Percentiles rank a stretch among this genome's conserved stretches.
phyloP scores from a whole-genome alignment of 2,797 vertebrate species.

The Siniperca scherzeri region DNA sequence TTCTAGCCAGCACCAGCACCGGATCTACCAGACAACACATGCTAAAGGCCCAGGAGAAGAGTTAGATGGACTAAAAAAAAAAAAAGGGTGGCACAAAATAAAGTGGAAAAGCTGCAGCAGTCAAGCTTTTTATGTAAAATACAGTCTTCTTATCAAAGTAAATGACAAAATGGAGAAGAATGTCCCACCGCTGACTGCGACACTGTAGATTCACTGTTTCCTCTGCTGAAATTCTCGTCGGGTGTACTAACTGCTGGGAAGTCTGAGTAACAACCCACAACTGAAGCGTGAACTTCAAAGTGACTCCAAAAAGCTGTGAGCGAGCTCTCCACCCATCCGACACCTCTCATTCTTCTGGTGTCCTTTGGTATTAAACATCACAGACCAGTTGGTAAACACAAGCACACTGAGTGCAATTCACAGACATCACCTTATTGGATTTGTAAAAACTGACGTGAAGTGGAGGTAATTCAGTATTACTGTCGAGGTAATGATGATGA shows the following conservation, averaged over 20 bases:
- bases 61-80: slow-evolving; percentile 33
- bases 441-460: not conserved
- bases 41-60: slow-evolving; percentile 77
- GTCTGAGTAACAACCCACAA: not conserved
- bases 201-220: not conserved
- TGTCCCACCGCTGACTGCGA: too few species aligned
- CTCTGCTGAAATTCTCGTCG: not conserved
- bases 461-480: not conserved
- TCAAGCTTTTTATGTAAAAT: not conserved
- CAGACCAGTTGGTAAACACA: not conserved
- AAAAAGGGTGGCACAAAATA: not conserved
- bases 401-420: not conserved
- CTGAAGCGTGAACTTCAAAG: not conserved
- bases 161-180: not conserved
- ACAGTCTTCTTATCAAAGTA: not conserved
- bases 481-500: not conserved
- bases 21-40: slow-evolving; percentile 83
- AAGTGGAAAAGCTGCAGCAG: not conserved
- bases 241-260: not conserved
- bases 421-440: not conserved
- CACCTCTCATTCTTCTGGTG: not conserved
- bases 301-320: not conserved
- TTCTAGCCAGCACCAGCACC: slow-evolving; percentile 68
- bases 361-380: not conserved
- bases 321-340: not conserved